Conservation (phyloP, 2,113 vertebrate genomes). For the Perca flavescens region DNA sequence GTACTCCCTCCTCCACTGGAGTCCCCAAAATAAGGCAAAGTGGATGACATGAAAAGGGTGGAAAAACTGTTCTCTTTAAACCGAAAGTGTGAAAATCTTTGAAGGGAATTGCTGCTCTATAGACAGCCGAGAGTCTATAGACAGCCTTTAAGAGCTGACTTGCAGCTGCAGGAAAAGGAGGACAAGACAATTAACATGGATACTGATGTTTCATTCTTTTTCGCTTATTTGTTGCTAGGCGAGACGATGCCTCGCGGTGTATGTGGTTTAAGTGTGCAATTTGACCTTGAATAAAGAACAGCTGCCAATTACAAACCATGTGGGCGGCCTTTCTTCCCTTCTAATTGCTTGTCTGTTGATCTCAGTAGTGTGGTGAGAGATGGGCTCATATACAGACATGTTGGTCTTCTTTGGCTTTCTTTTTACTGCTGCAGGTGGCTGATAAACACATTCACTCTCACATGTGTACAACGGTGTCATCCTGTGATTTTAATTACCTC, state of each 20-base stretch:
- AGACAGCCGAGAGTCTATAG: constrained; percentile 45
- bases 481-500: constrained; percentile 55
- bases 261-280: constrained; percentile 8
- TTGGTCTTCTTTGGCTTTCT: constrained; percentile 28
- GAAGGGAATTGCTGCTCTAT: constrained; percentile 41
- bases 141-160: constrained; percentile 48
- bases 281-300: constrained; percentile 53
- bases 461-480: constrained; percentile 18
- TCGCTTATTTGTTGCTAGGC: constrained; percentile 35
- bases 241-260: constrained; percentile 1
- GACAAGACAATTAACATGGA: constrained; percentile 35
- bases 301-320: constrained; percentile 50
- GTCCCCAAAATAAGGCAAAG: constrained; percentile 56
- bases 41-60: constrained; percentile 54
- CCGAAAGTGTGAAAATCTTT: constrained; percentile 43
- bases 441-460: constrained; percentile 55
- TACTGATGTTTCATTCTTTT: constrained; percentile 41
- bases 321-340: constrained; percentile 38
- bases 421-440: constrained; percentile 64
- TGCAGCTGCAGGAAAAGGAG: constrained; percentile 68
- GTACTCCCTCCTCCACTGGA: constrained; percentile 52
- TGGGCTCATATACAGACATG: constrained; percentile 25
- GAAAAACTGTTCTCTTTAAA: constrained; percentile 45
- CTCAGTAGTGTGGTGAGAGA: constrained; percentile 12
- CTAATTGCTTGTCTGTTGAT: constrained; percentile 52